Evolutionary conservation across 2,797 vertebrate species (phyloP), one percentile per base, ranked within the genome.

Genomic region (Scolopax bukidnonensis): DNA sequence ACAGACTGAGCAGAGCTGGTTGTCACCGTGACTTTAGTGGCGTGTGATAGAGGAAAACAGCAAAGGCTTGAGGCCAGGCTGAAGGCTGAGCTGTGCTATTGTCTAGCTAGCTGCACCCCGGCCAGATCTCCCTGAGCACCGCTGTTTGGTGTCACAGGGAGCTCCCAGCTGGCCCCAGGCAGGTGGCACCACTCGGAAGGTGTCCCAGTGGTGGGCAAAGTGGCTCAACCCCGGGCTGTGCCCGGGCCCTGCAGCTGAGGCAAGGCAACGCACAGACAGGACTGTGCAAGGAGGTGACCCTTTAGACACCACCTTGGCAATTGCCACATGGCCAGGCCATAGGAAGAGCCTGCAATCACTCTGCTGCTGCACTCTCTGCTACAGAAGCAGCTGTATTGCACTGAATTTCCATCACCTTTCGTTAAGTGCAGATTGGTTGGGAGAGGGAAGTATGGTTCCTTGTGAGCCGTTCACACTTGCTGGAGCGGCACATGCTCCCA

Each of bases 71-170:
- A 86, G 28, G 38, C 45, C 6, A 16, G 30, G 47, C 25, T 0
- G 1, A 67, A 87, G 25, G 27, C 48, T 19, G 12, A 87, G 19
- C n/a, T 60, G 28, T 3, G 2, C 60, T 38, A 30, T 28, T 43
- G 17, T 12, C 28, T 63, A 10, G 1, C 1, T 12, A 16, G 16
- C 14, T 19, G 17, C 60, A 67, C 16, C 8, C 23, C 2, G 0
- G 30, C 21, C 38, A 50, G 23, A 53, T 11, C 25, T 76, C 61
- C 41, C 48, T 3, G 2, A 47, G 19, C 21, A 84, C 15, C 16
- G 38, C 75, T 69, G 41, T 64, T 83, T 5, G 0, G 0, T 19
- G 50, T 23, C 47, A 13, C 45, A 32, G 36, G 16, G 32, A 76
- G 41, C 51, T 54, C 51, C 53, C 23, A 25, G 45, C 36, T 57